Evolutionary conservation across 2,113 vertebrate genomes (phyloP).

Genomic region (Chauna torquata): DNA sequence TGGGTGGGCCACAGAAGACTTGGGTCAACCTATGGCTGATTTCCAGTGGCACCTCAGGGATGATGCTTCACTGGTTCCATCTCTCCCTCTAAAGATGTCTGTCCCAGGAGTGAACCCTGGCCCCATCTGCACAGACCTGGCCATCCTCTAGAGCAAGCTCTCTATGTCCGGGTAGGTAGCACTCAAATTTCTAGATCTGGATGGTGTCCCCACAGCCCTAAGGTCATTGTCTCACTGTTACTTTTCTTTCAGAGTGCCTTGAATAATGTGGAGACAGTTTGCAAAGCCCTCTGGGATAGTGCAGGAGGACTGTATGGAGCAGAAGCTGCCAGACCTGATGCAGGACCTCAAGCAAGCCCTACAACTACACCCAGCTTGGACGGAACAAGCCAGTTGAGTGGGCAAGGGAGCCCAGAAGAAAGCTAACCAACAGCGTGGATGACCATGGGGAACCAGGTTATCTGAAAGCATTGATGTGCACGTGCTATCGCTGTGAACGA

Average conservation of each 20-base stretch:
- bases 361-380: background rate
- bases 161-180: background rate
- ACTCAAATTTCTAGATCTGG: background rate
- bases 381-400: background rate
- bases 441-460: background rate
- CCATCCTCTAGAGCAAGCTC: background rate
- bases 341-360: background rate
- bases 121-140: background rate
- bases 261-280: fast-evolving
- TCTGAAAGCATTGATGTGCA: background rate
- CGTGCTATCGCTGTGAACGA: background rate
- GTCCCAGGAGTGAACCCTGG: background rate
- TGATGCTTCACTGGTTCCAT: background rate
- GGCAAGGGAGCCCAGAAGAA: background rate
- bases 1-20: background rate
- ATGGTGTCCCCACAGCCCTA: background rate
- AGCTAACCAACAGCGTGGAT: background rate
- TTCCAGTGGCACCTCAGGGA: background rate
- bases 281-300: background rate
- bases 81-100: background rate
- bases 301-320: background rate
- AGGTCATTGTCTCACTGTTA: background rate
- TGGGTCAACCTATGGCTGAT: background rate
- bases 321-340: background rate
- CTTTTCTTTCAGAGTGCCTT: background rate